phyloP scores from a whole-genome alignment of 1,140 invertebrate genomes.

The Doryteuthis pealeii region DNA sequence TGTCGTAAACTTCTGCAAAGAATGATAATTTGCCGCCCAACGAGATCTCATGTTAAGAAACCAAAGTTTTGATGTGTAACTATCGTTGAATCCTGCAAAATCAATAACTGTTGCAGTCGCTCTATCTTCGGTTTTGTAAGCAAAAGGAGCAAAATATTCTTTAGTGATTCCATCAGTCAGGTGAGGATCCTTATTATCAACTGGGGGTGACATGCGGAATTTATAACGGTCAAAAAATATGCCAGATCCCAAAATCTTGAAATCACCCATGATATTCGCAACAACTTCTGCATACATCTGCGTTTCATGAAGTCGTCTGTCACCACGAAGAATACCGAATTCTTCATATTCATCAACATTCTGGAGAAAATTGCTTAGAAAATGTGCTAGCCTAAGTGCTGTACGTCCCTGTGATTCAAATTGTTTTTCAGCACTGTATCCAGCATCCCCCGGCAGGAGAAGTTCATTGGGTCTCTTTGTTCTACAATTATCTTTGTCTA shows the following conservation, averaged over 20 bases:
- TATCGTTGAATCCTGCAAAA: conserved; percentile 62
- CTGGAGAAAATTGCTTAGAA: conserved; percentile 91
- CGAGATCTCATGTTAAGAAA: conserved; percentile 84
- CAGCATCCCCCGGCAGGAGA: conserved; percentile 64
- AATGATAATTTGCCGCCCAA: conserved; percentile 92
- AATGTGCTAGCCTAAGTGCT: conserved; percentile 90
- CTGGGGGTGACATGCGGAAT: conserved; percentile 67
- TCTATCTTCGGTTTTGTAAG: conserved; percentile 82
- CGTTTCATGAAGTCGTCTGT: conserved; percentile 51
- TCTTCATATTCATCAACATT: conserved; percentile 91
- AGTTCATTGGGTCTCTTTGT: conserved; percentile 41
- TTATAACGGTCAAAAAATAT: conserved; percentile 95
- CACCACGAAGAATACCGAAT: conserved; percentile 74
- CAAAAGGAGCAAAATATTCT: conserved; percentile 84
- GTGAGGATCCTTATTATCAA: conserved; percentile 74
- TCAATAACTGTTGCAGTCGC: conserved; percentile 60
- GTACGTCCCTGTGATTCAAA: conserved; percentile 73
- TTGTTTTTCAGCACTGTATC: conserved; percentile 72
- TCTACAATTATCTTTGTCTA: conserved; percentile 39
- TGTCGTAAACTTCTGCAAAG: conserved; percentile 86
- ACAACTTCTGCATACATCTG: conserved; percentile 69
- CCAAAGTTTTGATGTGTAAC: conserved; percentile 83
- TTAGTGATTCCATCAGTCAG: conserved; percentile 47
- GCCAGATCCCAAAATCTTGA: conserved; percentile 83
- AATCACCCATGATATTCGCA: conserved; percentile 84